Percentiles rank a stretch among this genome's conserved stretches.
These are phyloP conservation scores for Hermaeophaga mercurialis DNA, from an alignment of 2,888 invertebrate genomes.

Conservation along the genomic window DNA sequence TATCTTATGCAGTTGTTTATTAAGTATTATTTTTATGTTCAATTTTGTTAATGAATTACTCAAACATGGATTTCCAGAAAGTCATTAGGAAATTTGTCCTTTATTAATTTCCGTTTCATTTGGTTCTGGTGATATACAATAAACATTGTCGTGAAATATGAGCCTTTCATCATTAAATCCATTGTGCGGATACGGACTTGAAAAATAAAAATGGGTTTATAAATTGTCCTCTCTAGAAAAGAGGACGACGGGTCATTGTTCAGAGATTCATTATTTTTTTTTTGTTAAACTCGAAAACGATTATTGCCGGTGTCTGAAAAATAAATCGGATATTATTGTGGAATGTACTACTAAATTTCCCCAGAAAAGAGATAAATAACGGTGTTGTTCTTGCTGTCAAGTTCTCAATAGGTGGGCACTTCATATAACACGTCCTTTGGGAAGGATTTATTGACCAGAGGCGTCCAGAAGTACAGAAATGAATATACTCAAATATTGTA, in stretches of 20 bases:
- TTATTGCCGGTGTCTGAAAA: constrained; percentile 23
- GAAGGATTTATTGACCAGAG: constrained; percentile 5
- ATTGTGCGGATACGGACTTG: constrained; percentile 48
- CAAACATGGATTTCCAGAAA: too few species aligned
- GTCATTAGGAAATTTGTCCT: too few species aligned
- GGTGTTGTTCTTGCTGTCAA: constrained; percentile 12
- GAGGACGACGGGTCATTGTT: constrained; percentile 31
- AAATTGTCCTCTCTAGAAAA: constrained; percentile 47
- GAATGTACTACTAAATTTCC: constrained; percentile 20
- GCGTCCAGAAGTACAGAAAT: too few species aligned
- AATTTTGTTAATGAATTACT: too few species aligned
- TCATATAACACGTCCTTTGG: constrained; percentile 8
- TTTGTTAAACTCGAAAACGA: constrained; percentile 24
- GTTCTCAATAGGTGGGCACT: constrained; percentile 11
- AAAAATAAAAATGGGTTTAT: constrained; percentile 51
- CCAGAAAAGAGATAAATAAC: constrained; percentile 16
- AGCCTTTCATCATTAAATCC: constrained; percentile 47
- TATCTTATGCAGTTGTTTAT: too few species aligned
- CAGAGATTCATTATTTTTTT: constrained; percentile 25
- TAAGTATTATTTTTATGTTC: too few species aligned
- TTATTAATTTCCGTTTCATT: background rate
- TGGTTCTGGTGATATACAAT: constrained; percentile 41
- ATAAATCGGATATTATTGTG: constrained; percentile 22
- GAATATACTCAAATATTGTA: too few species aligned
- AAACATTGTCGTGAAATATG: constrained; percentile 42